Evolutionary conservation across 2,797 vertebrate species (phyloP).

Genomic region (Siniperca obscura): DNA sequence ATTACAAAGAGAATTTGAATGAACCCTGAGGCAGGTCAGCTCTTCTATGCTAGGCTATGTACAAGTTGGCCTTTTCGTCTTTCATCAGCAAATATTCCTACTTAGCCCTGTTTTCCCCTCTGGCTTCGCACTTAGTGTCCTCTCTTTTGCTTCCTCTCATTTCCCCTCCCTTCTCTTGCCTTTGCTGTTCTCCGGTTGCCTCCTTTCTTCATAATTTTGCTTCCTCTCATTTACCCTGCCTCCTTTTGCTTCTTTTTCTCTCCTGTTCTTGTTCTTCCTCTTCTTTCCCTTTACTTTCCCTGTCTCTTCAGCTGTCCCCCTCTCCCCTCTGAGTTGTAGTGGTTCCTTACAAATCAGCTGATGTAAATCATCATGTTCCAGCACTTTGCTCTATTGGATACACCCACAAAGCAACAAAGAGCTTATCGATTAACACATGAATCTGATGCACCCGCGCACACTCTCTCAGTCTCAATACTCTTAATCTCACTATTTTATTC

Average conservation of each 20-base stretch:
- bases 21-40: constrained; percentile 67
- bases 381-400: constrained; percentile 71
- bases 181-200: constrained; percentile 26
- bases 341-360: constrained; percentile 62
- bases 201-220: constrained; percentile 24
- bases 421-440: constrained; percentile 75
- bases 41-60: constrained; percentile 50
- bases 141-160: constrained; percentile 41
- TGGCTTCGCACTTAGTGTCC: constrained; percentile 49
- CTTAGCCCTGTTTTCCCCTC: constrained; percentile 58
- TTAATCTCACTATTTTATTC: constrained; percentile 52
- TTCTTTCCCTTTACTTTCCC: neutral
- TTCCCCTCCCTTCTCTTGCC: constrained; percentile 20
- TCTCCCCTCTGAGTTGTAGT: constrained; percentile 40
- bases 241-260: neutral
- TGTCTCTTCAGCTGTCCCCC: neutral
- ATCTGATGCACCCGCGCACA: constrained; percentile 60
- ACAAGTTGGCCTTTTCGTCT: constrained; percentile 67
- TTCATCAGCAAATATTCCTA: constrained; percentile 77
- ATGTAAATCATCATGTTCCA: constrained; percentile 74
- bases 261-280: neutral
- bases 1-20: constrained; percentile 75
- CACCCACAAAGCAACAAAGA: constrained; percentile 70
- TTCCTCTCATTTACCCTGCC: constrained; percentile 14
- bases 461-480: constrained; percentile 47